phyloP scores from a whole-genome alignment of 2,888 invertebrate genomes.

The Malthinus flaveolus region DNA sequence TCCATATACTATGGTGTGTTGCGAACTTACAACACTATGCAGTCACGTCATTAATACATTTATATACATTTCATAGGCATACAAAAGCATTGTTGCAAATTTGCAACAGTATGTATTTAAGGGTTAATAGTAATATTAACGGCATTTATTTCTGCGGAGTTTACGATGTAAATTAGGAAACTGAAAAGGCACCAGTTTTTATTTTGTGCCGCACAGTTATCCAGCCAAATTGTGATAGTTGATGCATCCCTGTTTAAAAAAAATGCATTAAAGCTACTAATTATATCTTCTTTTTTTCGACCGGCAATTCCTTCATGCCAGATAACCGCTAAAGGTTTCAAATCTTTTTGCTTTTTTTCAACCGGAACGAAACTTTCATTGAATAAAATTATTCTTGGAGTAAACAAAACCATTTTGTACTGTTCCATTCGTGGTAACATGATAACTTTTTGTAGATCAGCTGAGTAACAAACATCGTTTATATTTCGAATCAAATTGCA shows the following conservation, averaged over 20 bases:
- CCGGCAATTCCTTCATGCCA: conserved; percentile 6
- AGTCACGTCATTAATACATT: no score
- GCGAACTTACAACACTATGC: no score
- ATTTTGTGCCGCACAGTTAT: neutral
- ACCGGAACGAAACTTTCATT: conserved; percentile 7
- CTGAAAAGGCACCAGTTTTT: no score
- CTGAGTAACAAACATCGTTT: neutral
- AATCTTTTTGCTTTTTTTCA: neutral
- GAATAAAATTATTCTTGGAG: neutral
- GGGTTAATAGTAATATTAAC: neutral
- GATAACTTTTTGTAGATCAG: neutral
- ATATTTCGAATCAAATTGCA: neutral
- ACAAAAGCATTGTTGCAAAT: no score
- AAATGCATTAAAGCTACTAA: no score
- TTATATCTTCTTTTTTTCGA: conserved; percentile 7
- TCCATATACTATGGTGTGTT: no score
- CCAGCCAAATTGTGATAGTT: conserved; percentile 1
- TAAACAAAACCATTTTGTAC: conserved; percentile 4
- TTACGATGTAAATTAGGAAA: conserved; percentile 2
- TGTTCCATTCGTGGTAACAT: conserved; percentile 6
- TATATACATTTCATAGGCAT: no score
- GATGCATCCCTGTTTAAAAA: conserved; percentile 1
- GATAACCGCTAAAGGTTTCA: neutral
- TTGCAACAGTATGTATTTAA: no score
- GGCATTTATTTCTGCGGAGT: neutral